These are phyloP conservation scores for Erynnis tages DNA, from an alignment of 2,888 invertebrate species.

Conservation along the genomic window DNA sequence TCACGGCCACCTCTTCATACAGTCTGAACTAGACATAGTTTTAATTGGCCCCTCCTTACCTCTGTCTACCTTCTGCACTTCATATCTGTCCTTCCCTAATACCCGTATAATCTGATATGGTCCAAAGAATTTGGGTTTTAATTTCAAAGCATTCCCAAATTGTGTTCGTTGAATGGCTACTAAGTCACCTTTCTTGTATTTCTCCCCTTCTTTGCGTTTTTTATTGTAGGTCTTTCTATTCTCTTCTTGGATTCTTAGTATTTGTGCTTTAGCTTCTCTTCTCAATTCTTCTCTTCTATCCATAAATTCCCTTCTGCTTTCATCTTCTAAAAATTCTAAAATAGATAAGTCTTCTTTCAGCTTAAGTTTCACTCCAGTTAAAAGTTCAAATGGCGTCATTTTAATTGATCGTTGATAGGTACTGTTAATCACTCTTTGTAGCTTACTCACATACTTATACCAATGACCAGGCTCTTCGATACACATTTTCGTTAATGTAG, in stretches of 20 bases:
- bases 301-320: conserved; percentile 1
- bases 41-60: neutral
- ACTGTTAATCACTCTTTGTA: conserved; percentile 6
- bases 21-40: neutral
- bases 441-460: conserved; percentile 16
- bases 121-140: conserved; percentile 1
- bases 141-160: conserved; percentile 2
- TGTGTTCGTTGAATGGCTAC: conserved; percentile 2
- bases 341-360: neutral
- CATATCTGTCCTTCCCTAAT: neutral
- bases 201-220: neutral
- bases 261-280: neutral
- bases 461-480: conserved; percentile 8
- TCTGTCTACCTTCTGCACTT: neutral
- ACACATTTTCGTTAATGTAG: neutral
- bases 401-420: conserved; percentile 9
- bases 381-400: neutral
- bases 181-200: neutral
- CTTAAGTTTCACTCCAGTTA: neutral
- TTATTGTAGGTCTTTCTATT: neutral
- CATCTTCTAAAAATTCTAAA: conserved; percentile 3
- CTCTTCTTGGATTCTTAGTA: conserved; percentile 2
- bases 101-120: neutral
- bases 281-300: neutral
- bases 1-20: conserved; percentile 8